These are phyloP conservation scores for Nesidiocoris tenuis DNA, from an alignment of 2,888 invertebrate species.

Conservation along the genomic window DNA sequence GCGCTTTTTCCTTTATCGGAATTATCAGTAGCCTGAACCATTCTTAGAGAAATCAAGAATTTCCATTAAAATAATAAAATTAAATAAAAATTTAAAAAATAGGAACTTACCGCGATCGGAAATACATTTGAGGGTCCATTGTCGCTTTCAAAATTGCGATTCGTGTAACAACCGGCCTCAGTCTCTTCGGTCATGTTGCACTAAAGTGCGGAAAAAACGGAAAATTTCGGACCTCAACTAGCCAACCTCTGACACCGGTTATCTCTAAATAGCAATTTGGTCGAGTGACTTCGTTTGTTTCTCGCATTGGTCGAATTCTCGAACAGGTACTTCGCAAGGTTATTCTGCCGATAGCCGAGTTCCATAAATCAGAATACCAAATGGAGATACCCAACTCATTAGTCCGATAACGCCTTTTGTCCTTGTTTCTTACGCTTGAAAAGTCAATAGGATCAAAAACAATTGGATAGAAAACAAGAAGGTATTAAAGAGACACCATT, in stretches of 20 bases:
- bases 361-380: constrained; percentile 33
- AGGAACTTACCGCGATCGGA: constrained; percentile 12
- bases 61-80: too few species aligned
- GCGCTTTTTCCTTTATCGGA: too few species aligned
- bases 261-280: too few species aligned
- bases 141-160: not conserved
- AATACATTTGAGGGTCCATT: constrained; percentile 8
- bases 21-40: too few species aligned
- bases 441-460: too few species aligned
- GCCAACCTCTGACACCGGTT: not conserved
- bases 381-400: not conserved
- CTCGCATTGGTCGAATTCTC: too few species aligned
- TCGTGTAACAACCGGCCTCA: constrained; percentile 1
- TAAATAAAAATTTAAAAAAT: not conserved
- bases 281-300: too few species aligned
- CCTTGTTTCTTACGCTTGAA: too few species aligned
- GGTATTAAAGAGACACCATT: too few species aligned
- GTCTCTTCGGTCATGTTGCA: constrained; percentile 5
- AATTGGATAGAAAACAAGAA: too few species aligned
- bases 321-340: not conserved
- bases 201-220: not conserved
- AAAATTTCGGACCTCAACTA: not conserved
- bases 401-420: too few species aligned
- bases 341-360: constrained; percentile 20
- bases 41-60: too few species aligned